Percentiles rank a stretch among this genome's conserved stretches.
Evolutionary conservation across 2,888 invertebrate genomes (phyloP).

Genomic region (Cataglyphis cursor): DNA sequence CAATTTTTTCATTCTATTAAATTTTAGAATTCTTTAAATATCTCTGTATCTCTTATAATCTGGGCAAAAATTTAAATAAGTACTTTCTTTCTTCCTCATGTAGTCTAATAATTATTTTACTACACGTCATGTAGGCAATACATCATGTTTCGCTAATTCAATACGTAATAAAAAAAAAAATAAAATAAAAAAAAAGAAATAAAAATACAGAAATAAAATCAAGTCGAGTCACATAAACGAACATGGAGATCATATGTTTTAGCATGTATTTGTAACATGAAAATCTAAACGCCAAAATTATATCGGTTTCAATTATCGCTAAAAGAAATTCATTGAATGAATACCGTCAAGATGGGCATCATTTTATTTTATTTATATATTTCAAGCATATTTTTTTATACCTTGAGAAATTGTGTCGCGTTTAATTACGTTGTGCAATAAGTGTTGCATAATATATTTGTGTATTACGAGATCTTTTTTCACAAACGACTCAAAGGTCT

Average conservation of each 20-base stretch:
- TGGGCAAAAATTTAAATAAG: neutral
- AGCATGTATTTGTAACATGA: neutral
- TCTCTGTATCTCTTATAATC: neutral
- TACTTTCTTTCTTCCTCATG: neutral
- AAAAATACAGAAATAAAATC: too few relatives aligned
- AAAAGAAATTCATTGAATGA: slow-evolving; percentile 38
- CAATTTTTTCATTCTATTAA: neutral
- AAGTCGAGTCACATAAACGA: neutral
- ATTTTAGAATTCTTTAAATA: neutral
- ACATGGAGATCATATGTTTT: neutral
- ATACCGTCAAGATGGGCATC: slow-evolving; percentile 14
- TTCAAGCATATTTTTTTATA: slow-evolving; percentile 26
- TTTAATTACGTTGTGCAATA: slow-evolving; percentile 49
- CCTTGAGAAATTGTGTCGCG: slow-evolving; percentile 8
- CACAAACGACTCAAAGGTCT: neutral
- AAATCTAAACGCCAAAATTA: slow-evolving; percentile 19
- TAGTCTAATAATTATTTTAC: neutral
- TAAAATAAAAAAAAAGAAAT: too few relatives aligned
- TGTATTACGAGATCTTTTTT: slow-evolving; percentile 27
- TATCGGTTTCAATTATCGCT: slow-evolving; percentile 29
- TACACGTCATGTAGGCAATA: neutral
- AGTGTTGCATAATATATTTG: slow-evolving; percentile 40
- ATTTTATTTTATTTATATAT: slow-evolving; percentile 34
- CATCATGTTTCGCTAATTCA: neutral
- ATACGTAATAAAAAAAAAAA: too few relatives aligned